Conservation (phyloP, 2,888 invertebrate species). For the Mythimna pallens region DNA sequence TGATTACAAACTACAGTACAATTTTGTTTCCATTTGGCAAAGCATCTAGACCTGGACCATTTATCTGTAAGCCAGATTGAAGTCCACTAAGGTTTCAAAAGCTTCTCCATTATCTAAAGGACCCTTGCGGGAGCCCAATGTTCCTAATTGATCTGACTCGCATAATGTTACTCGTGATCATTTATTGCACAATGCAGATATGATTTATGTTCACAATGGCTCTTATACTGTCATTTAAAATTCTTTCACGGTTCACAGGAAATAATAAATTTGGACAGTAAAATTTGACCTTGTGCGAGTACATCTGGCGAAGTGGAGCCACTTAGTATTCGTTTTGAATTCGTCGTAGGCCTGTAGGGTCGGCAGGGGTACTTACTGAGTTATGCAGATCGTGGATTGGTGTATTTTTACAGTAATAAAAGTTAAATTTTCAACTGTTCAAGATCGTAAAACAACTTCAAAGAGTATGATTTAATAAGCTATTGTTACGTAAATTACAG, state of each 20-base stretch:
- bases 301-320: slow-evolving; percentile 42
- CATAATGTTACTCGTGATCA: slow-evolving; percentile 13
- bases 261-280: slow-evolving; percentile 71
- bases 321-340: slow-evolving; percentile 68
- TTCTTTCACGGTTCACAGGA: slow-evolving; percentile 67
- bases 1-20: not conserved
- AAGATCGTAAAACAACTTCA: not conserved
- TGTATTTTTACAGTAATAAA: slow-evolving; percentile 2
- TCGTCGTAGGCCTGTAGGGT: slow-evolving; percentile 59
- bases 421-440: not conserved
- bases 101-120: slow-evolving; percentile 10
- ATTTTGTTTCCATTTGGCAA: not conserved
- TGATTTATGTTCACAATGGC: slow-evolving; percentile 54
- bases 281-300: slow-evolving; percentile 68
- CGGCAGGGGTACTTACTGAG: slow-evolving; percentile 58
- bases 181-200: slow-evolving; percentile 55
- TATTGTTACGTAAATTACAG: not conserved
- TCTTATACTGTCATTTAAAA: slow-evolving; percentile 55
- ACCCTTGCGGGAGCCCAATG: slow-evolving; percentile 13
- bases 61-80: not conserved
- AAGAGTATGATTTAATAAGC: slow-evolving; percentile 1
- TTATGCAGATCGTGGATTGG: slow-evolving; percentile 17
- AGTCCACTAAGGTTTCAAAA: slow-evolving; percentile 21
- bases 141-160: slow-evolving; percentile 8
- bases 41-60: not conserved